Percentiles rank a stretch among this genome's conserved stretches.
phyloP scores from a whole-genome alignment of 2,888 invertebrate genomes.

The Acronicta alni region DNA sequence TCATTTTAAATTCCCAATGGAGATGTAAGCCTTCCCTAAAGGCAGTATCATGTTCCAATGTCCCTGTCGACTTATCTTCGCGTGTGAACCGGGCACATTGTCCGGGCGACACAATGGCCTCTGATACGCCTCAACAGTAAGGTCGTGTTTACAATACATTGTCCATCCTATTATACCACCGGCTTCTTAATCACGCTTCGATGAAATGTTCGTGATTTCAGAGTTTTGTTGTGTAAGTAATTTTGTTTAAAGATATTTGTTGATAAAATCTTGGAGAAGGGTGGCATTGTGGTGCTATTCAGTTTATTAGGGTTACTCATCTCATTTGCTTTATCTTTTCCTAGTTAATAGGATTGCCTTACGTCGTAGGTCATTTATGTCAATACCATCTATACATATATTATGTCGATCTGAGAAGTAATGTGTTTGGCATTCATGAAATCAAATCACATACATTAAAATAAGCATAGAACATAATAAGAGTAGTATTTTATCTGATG shows the following conservation, averaged over 20 bases:
- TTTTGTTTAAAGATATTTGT: neutral
- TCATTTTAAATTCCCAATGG: neutral
- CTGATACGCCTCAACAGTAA: conserved; percentile 39
- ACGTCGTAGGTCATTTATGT: too few species aligned
- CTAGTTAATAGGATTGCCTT: neutral
- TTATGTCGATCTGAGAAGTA: too few species aligned
- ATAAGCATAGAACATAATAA: too few species aligned
- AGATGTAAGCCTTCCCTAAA: conserved; percentile 37
- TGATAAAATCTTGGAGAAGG: neutral
- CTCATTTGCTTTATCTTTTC: neutral
- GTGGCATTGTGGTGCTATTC: neutral
- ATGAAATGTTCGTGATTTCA: conserved; percentile 15
- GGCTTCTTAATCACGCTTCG: conserved; percentile 44
- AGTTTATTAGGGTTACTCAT: neutral
- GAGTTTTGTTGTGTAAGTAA: neutral
- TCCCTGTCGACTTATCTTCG: conserved; percentile 62
- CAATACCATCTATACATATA: too few species aligned
- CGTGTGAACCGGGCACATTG: conserved; percentile 67
- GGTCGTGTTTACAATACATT: conserved; percentile 41
- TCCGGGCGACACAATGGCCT: conserved; percentile 48
- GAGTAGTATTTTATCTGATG: too few species aligned
- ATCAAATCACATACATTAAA: too few species aligned
- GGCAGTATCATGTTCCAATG: conserved; percentile 56
- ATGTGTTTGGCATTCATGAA: too few species aligned
- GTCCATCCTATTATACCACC: conserved; percentile 21